Percentiles rank a stretch among this genome's conserved stretches.
phyloP scores from a whole-genome alignment of 2,113 vertebrate species.

The Microtus ochrogaster region DNA sequence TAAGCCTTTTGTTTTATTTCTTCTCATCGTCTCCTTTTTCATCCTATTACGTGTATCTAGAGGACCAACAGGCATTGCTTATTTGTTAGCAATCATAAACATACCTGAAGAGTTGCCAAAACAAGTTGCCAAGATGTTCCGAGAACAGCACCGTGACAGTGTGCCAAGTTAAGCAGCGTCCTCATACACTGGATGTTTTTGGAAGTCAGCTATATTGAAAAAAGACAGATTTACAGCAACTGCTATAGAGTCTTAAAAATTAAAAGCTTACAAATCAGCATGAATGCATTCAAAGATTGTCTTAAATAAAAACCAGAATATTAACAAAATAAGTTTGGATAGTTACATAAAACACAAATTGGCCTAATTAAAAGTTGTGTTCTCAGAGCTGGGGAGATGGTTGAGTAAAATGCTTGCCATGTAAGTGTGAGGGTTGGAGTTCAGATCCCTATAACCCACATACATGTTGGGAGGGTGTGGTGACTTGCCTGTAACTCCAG shows the following conservation, averaged over 20 bases:
- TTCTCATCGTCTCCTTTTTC: background rate
- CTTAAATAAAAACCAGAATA: conserved; percentile 27
- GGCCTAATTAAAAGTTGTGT: conserved; percentile 30
- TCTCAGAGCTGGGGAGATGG: background rate
- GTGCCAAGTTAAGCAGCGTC: conserved; percentile 96
- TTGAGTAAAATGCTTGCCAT: background rate
- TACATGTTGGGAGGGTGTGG: background rate
- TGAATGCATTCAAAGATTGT: conserved; percentile 20
- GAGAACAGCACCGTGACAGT: conserved; percentile 96
- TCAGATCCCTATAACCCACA: too few species aligned
- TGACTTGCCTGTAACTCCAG: too few species aligned
- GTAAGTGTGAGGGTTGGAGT: too few species aligned
- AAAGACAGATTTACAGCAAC: conserved; percentile 34
- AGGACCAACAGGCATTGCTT: background rate
- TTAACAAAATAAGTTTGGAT: conserved; percentile 21
- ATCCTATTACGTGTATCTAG: background rate
- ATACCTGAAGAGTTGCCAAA: conserved; percentile 97
- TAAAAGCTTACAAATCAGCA: background rate
- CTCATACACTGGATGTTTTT: conserved; percentile 99
- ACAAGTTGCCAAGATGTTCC: conserved; percentile 99
- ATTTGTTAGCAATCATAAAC: background rate
- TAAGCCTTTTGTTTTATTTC: background rate
- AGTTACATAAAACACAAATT: conserved; percentile 48
- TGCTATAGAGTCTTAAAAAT: conserved; percentile 38
- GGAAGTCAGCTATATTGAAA: conserved; percentile 92